A percentile compares a stretch with the other conserved stretches of the same genome.
Conservation (phyloP, 2,797 vertebrate species). For the Acomys russatus region DNA sequence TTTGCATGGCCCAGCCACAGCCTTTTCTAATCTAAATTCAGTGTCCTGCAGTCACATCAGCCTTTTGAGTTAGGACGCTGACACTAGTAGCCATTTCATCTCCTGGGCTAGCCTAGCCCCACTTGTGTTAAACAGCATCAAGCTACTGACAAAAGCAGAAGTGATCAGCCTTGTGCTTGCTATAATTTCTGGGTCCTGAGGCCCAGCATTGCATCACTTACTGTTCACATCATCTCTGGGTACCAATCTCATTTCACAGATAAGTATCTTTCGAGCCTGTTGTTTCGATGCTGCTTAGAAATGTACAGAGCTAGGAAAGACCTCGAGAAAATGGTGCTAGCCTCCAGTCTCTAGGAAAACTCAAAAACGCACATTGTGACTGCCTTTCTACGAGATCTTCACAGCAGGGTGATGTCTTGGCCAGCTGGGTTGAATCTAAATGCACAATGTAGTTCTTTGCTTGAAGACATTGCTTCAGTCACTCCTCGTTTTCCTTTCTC, state of each 20-base stretch:
- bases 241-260: not conserved
- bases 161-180: not conserved
- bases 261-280: not conserved
- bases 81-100: not conserved
- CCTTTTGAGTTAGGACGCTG: not conserved
- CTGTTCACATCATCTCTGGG: not conserved
- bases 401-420: not conserved
- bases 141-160: not conserved
- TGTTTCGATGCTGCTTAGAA: not conserved
- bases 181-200: not conserved
- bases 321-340: not conserved
- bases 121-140: not conserved
- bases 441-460: not conserved
- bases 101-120: not conserved
- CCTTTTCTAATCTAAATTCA: not conserved
- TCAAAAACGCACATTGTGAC: not conserved
- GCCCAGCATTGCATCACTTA: not conserved
- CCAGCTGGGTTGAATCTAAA: not conserved
- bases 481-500: not conserved
- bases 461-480: not conserved
- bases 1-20: not conserved
- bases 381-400: not conserved
- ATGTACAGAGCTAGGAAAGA: not conserved
- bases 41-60: not conserved
- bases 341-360: not conserved